Conservation (phyloP, 2,113 vertebrate species). For the Psophia crepitans region DNA sequence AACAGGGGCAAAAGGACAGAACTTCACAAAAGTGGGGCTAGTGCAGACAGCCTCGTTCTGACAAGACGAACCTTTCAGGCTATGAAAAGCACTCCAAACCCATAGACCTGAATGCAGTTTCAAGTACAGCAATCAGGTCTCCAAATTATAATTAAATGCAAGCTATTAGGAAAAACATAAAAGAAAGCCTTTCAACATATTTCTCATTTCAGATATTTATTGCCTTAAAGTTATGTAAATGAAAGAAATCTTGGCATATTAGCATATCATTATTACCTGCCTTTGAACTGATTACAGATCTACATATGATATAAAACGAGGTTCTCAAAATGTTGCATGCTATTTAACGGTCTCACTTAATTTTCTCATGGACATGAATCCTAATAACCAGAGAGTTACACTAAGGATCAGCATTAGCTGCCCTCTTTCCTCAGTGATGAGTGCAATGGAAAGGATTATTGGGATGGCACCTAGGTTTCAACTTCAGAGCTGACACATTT, state of each 20-base stretch:
- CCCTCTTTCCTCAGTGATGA: background rate
- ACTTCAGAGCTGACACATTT: background rate
- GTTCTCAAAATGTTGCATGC: background rate
- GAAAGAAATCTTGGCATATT: background rate
- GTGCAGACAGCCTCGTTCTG: background rate
- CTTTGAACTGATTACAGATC: constrained; percentile 3
- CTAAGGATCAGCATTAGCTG: background rate
- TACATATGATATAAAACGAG: background rate
- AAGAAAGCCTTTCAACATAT: background rate
- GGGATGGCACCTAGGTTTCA: background rate
- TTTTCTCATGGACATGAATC: background rate
- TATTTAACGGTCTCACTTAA: background rate
- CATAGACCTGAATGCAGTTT: background rate
- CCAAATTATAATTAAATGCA: constrained; percentile 34
- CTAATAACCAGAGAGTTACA: background rate
- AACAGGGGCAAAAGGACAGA: background rate
- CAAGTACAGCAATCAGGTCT: background rate
- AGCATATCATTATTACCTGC: constrained; percentile 1
- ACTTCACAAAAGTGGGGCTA: background rate
- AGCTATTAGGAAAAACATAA: constrained; percentile 38
- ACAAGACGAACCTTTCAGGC: background rate
- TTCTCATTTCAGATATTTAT: constrained; percentile 8
- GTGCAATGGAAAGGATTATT: background rate
- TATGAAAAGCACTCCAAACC: background rate
- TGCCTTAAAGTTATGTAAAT: constrained; percentile 27